Evolutionary conservation across 2,888 invertebrate species (phyloP), one percentile per base, ranked within the genome.

Genomic region (Dasypolia templi): DNA sequence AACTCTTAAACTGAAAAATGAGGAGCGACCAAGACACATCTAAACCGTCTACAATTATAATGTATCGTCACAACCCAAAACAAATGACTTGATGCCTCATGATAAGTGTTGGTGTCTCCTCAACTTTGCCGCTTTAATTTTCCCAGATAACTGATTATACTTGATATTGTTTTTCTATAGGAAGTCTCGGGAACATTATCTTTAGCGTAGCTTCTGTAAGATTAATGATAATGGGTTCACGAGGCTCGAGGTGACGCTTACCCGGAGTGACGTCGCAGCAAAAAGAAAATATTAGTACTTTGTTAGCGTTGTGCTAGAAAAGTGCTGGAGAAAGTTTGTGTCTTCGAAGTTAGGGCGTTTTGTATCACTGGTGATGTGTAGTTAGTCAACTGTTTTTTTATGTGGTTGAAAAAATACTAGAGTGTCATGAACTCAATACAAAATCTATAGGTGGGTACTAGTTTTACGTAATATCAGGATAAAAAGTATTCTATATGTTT

Each of bases 141-240:
- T 87, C 87, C 83, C 85, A 84, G 89, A 88, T 89, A 90, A 88
- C 87, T 85, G 86, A 89, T 90, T 89, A 89, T 83, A 87, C 88
- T 88, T 89, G 79, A 89, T 92, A 92, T 91, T 93, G 91, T 93
- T 93, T 94, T 94, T 94, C 91, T 92, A 92, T 91, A 89, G 89
- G 73, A 89, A 91, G 90, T 89, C 89, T 90, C 87, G 88, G 84
- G 91, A 91, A 93, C 93, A 93, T 93, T 94, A 94, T 94, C 93
- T 93, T 93, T 89, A 91, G 90, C 91, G 89, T 88, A 86, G 90
- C 88, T 91, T 88, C 91, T 89, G 90, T 88, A 92, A 94, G 94
- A 94, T 94, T 92, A 95, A 95, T 94, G 94, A 90, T 94, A 94
- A 94, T 94, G 92, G 93, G 92, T 91, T 93, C 93, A 89, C 89